phyloP scores from a whole-genome alignment of 2,888 invertebrate genomes.

The Drosophila antonietae region DNA sequence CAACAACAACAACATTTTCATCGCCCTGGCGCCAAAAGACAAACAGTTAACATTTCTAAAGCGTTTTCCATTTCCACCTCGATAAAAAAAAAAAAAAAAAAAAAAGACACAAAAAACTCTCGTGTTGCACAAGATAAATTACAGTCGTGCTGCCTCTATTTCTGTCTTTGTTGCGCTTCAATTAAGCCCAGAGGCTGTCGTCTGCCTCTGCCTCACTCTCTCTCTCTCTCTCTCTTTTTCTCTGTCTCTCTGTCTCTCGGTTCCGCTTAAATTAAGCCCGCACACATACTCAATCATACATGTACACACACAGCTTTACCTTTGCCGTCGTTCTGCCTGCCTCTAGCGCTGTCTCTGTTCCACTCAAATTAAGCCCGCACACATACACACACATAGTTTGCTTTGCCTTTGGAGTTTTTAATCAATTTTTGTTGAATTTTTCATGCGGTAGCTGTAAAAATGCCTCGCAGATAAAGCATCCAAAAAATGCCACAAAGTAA shows the following conservation, averaged over 20 bases:
- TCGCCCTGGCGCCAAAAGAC: conserved; percentile 78
- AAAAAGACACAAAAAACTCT: conserved; percentile 34
- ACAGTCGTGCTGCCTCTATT: conserved; percentile 55
- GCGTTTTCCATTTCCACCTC: conserved; percentile 70
- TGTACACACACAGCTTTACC: neutral
- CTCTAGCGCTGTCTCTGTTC: conserved; percentile 23
- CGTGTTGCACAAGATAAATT: conserved; percentile 72
- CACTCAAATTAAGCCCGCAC: conserved; percentile 60
- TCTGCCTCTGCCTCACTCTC: conserved; percentile 17
- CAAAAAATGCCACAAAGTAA: conserved; percentile 49
- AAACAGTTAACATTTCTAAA: conserved; percentile 81
- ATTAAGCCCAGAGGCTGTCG: conserved; percentile 53
- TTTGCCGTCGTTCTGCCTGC: conserved; percentile 6
- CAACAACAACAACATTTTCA: conserved; percentile 57
- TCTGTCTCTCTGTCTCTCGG: conserved; percentile 22
- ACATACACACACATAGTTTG: conserved; percentile 31
- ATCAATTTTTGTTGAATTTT: conserved; percentile 78
- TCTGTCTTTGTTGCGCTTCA: conserved; percentile 42
- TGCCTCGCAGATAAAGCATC: conserved; percentile 58
- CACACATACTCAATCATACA: conserved; percentile 32
- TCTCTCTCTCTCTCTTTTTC: conserved; percentile 21
- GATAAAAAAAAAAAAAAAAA: conserved; percentile 37
- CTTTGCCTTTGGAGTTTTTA: conserved; percentile 69
- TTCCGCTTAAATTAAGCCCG: conserved; percentile 57
- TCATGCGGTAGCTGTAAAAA: conserved; percentile 70